A percentile compares a stretch with the other conserved stretches of the same genome.
These are phyloP conservation scores for Gobionotothen gibberifrons DNA, from an alignment of 2,797 vertebrate species.

Conservation along the genomic window DNA sequence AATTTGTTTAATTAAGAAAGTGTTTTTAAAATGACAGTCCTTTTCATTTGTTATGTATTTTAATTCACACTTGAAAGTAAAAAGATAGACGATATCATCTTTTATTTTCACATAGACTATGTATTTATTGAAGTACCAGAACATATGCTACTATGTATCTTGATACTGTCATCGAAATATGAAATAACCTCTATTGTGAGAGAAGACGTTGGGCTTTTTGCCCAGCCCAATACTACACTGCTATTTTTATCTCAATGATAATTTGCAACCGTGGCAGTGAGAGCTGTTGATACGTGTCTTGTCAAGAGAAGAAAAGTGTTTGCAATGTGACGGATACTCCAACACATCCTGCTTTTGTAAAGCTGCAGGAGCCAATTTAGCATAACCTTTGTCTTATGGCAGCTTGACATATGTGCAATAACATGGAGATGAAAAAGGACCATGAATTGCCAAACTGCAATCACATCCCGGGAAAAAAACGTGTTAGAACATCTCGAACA, in stretches of 20 bases:
- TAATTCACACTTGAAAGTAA: no score
- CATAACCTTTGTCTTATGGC: slow-evolving; percentile 21
- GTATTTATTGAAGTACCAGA: no score
- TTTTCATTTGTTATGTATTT: no score
- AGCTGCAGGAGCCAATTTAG: slow-evolving; percentile 14
- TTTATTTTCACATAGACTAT: no score
- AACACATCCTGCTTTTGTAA: background rate
- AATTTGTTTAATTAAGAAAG: no score
- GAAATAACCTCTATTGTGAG: no score
- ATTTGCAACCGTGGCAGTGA: slow-evolving; percentile 9
- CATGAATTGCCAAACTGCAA: slow-evolving; percentile 1
- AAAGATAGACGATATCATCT: no score
- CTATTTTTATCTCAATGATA: slow-evolving; percentile 17
- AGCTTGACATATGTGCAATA: slow-evolving; percentile 19
- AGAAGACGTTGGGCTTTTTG: no score
- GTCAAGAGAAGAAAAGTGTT: background rate
- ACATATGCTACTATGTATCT: no score
- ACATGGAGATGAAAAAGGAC: slow-evolving; percentile 7
- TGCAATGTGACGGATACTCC: background rate
- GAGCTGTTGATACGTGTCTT: background rate
- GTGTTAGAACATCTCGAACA: background rate
- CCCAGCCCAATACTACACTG: background rate
- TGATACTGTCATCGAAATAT: no score
- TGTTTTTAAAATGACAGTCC: no score
- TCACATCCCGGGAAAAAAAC: background rate